Percentiles rank a stretch among this genome's conserved stretches.
Evolutionary conservation across 2,113 vertebrate species (phyloP).

Genomic region (Ptilorrhoa leucosticta): DNA sequence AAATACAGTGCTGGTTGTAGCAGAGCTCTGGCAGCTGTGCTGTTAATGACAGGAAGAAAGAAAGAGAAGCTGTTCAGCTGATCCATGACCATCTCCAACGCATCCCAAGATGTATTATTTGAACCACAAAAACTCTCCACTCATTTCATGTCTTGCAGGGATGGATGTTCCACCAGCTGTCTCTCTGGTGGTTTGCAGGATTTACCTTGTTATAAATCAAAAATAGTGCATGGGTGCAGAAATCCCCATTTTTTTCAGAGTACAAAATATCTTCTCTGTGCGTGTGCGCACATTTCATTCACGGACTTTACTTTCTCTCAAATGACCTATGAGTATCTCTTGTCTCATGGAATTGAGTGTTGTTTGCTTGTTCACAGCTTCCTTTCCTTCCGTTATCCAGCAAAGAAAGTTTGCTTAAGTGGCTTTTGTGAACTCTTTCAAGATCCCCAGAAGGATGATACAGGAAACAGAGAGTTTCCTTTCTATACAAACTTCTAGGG

Average conservation of each 20-base stretch:
- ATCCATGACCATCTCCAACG: background rate
- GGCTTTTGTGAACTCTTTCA: slow-evolving; percentile 60
- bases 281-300: background rate
- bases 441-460: slow-evolving; percentile 72
- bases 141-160: background rate
- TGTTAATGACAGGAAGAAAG: background rate
- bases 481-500: slow-evolving; percentile 56
- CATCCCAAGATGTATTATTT: background rate
- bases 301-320: slow-evolving; percentile 23
- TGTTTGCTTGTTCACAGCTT: slow-evolving; percentile 71
- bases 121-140: background rate
- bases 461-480: slow-evolving; percentile 68
- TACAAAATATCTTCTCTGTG: background rate
- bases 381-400: slow-evolving; percentile 67
- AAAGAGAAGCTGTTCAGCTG: background rate
- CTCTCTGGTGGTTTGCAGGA: background rate
- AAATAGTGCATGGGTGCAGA: background rate
- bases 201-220: background rate
- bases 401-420: slow-evolving; percentile 61
- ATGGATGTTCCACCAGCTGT: rapidly evolving
- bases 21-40: background rate
- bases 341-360: slow-evolving; percentile 40
- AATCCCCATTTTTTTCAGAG: background rate
- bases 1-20: background rate
- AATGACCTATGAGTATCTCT: slow-evolving; percentile 34